These are phyloP conservation scores for Pelecanoides urinatrix DNA, from an alignment of 2,113 vertebrate genomes.

Conservation along the genomic window DNA sequence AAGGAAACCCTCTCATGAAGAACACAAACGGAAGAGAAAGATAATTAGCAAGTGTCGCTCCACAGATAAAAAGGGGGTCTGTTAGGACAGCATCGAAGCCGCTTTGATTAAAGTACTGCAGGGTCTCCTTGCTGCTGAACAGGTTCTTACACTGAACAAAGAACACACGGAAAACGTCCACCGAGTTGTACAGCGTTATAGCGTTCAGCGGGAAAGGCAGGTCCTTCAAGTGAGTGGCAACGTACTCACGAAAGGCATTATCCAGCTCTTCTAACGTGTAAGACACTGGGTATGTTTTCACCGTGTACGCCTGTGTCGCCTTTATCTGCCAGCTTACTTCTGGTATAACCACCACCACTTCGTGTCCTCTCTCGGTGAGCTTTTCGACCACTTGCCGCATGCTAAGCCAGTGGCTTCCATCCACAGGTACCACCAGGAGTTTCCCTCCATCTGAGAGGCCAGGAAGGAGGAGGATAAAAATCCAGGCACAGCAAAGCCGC, in stretches of 20 bases:
- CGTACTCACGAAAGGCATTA: rapidly evolving
- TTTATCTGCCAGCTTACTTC: slow-evolving; percentile 70
- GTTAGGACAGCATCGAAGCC: slow-evolving; percentile 58
- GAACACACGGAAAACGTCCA: rapidly evolving
- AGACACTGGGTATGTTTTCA: slow-evolving; percentile 66
- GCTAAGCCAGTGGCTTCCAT: slow-evolving; percentile 88
- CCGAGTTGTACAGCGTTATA: rapidly evolving
- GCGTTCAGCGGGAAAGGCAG: not conserved
- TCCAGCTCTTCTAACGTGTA: slow-evolving; percentile 61
- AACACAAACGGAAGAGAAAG: slow-evolving; percentile 40
- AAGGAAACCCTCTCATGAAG: slow-evolving; percentile 42
- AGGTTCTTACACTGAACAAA: slow-evolving; percentile 33
- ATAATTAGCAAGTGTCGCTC: slow-evolving; percentile 31
- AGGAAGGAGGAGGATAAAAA: not conserved
- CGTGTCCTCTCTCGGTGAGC: slow-evolving; percentile 73
- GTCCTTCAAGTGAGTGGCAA: not conserved
- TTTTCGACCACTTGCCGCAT: slow-evolving; percentile 79
- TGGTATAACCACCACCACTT: slow-evolving; percentile 76
- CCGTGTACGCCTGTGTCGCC: not conserved
- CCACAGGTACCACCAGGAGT: slow-evolving; percentile 80
- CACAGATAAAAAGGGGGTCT: slow-evolving; percentile 41
- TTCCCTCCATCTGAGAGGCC: slow-evolving; percentile 64
- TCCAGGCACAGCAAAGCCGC: not conserved
- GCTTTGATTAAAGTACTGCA: slow-evolving; percentile 42
- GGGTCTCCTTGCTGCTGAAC: slow-evolving; percentile 2